Percentiles rank a stretch among this genome's conserved stretches.
These are phyloP conservation scores for Tillus elongatus DNA, from an alignment of 2,888 invertebrate genomes.

Conservation along the genomic window DNA sequence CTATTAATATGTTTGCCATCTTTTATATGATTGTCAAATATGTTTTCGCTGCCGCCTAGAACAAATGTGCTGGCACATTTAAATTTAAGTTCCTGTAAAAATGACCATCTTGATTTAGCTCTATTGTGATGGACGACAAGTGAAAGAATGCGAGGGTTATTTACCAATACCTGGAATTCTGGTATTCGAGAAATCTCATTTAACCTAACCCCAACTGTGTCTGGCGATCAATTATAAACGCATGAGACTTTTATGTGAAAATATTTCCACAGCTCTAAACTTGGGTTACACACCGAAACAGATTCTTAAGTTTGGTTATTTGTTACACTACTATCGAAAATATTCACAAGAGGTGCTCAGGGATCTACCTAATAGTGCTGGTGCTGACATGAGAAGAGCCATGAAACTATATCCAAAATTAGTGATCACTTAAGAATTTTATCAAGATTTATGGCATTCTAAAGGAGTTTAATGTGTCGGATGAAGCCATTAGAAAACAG, in stretches of 20 bases:
- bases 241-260: slow-evolving; percentile 45
- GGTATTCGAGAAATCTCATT: slow-evolving; percentile 48
- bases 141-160: slow-evolving; percentile 51
- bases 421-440: slow-evolving; percentile 47
- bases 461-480: slow-evolving; percentile 50
- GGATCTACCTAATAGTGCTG: slow-evolving; percentile 47
- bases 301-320: slow-evolving; percentile 51
- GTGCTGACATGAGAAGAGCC: slow-evolving; percentile 47
- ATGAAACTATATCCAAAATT: slow-evolving; percentile 53
- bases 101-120: slow-evolving; percentile 44
- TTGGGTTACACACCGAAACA: slow-evolving; percentile 47
- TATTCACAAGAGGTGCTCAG: slow-evolving; percentile 49
- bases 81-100: slow-evolving; percentile 44
- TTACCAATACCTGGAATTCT: slow-evolving; percentile 51
- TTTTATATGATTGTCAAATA: slow-evolving; percentile 41
- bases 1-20: slow-evolving; percentile 49
- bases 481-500: slow-evolving; percentile 45
- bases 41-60: too few relatives aligned
- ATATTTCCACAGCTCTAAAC: slow-evolving; percentile 49
- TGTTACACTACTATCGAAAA: slow-evolving; percentile 50
- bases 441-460: slow-evolving; percentile 48
- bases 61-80: slow-evolving; percentile 44
- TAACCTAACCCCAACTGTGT: slow-evolving; percentile 50
- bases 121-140: slow-evolving; percentile 45
- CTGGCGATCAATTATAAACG: slow-evolving; percentile 44